Base-by-base conservation (phyloP, 1,140 invertebrate genomes). In the Dendroctonus valens region DNA sequence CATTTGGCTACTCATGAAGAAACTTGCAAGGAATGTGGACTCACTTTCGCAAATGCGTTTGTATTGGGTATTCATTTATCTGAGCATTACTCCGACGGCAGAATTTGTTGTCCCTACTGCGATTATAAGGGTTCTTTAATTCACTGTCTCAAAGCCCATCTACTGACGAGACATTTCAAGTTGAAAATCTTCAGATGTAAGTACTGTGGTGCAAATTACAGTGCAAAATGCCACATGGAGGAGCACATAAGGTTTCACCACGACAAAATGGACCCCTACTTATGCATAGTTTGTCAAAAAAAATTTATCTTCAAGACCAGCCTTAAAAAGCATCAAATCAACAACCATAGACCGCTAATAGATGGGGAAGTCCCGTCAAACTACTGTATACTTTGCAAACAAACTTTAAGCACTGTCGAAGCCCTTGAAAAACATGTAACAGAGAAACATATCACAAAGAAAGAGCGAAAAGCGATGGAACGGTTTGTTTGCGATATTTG, bases 401-500 rank as follows among this genome's bases (percentile, higher is more conserved):
- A 59, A n/a, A 55, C 51, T 4, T 63, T 68, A 5, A 39, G 6
- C 7, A 62, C 52, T 5, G 66, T 68, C 0, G 59, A 57, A 40
- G 41, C 49, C 3, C 50, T 68, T 3, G 6, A 68, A 14, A 68
- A 63, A 41, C 66, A 68, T 12, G 41, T 68, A 6, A 12, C 9
- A 5, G 59, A 58, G 6, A 57, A 44, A 11, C 66, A 68, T 38
- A 14, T 39, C 6, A 46, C 14, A 11, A 39, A 41, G 7, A 69
- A 69, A 60, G 48, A 54, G 4, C n/a, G 12, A 12, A 60, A 60
- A 42, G 7, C n/a, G n/a, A 39, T 8, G 80, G 83, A 57, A 82
- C 84, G 59, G 79, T 84, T 52, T 83, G 82, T 85, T 0, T 89
- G 87, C 77, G 84, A 86, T 69, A 84, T 90, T 38, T 92, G 91